phyloP scores from a whole-genome alignment of 2,113 vertebrate genomes.

The Turnix velox region DNA sequence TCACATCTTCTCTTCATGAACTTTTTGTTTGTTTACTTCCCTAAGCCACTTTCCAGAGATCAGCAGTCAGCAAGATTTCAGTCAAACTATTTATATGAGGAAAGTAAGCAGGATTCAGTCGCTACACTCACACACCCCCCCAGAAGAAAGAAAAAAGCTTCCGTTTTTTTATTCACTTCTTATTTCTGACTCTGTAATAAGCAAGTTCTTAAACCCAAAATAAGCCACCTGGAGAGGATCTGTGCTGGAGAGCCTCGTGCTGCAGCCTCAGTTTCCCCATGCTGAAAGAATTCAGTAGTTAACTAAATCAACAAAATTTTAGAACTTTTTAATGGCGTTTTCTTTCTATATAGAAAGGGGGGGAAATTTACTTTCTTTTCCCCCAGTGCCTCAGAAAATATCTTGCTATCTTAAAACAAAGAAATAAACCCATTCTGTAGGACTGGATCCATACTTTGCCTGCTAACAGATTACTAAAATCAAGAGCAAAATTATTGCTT shows the following conservation, averaged over 20 bases:
- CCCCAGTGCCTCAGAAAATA: not conserved
- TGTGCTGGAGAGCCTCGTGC: not conserved
- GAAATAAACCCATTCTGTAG: not conserved
- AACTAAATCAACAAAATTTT: not conserved
- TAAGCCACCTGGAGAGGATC: constrained; percentile 16
- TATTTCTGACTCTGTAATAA: not conserved
- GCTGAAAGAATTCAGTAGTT: not conserved
- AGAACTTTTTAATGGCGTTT: not conserved
- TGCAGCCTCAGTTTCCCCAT: not conserved
- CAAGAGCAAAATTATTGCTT: not conserved
- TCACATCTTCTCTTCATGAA: constrained; percentile 22
- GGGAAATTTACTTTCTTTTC: not conserved
- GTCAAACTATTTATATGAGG: not conserved
- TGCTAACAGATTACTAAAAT: not conserved
- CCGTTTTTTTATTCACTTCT: not conserved
- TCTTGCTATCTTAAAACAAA: not conserved
- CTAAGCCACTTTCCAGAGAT: constrained; percentile 29
- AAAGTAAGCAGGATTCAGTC: not conserved
- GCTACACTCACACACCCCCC: not conserved
- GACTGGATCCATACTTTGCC: not conserved
- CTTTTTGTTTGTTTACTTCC: constrained; percentile 43
- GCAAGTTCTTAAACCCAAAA: not conserved
- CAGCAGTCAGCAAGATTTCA: constrained; percentile 16
- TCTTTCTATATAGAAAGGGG: not conserved
- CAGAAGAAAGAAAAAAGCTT: not conserved